Percentiles rank a stretch among this genome's conserved stretches.
Evolutionary conservation across 2,888 invertebrate genomes (phyloP).

Genomic region (Rhagonycha lutea): DNA sequence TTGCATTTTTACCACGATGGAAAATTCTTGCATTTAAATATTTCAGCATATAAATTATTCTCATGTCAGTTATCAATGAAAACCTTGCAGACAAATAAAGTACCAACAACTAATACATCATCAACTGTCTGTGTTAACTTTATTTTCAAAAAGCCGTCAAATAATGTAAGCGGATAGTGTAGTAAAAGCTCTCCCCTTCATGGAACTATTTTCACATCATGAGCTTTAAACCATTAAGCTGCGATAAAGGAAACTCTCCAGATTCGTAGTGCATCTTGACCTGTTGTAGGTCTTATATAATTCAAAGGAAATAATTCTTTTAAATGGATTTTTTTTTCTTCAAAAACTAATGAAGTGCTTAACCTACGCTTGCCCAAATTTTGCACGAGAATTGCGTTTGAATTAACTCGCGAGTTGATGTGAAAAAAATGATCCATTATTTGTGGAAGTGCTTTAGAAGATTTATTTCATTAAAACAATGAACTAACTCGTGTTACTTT

Average conservation of each 20-base stretch:
- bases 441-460: neutral
- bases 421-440: neutral
- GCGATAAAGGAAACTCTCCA: neutral
- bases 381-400: no score
- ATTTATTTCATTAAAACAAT: neutral
- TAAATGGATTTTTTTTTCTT: neutral
- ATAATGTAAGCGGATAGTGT: neutral
- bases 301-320: neutral
- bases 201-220: neutral
- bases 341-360: no score
- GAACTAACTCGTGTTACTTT: neutral
- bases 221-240: neutral
- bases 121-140: neutral
- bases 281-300: neutral
- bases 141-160: neutral
- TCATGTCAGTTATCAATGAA: neutral
- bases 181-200: neutral
- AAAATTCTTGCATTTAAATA: neutral
- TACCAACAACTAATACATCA: neutral
- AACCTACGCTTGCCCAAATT: no score
- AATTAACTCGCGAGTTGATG: no score
- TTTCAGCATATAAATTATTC: neutral
- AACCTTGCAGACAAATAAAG: neutral
- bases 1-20: neutral
- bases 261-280: neutral